A percentile compares a stretch with the other conserved stretches of the same genome.
phyloP scores from a whole-genome alignment of 1,140 invertebrate species.

The Camponotus vicinus region DNA sequence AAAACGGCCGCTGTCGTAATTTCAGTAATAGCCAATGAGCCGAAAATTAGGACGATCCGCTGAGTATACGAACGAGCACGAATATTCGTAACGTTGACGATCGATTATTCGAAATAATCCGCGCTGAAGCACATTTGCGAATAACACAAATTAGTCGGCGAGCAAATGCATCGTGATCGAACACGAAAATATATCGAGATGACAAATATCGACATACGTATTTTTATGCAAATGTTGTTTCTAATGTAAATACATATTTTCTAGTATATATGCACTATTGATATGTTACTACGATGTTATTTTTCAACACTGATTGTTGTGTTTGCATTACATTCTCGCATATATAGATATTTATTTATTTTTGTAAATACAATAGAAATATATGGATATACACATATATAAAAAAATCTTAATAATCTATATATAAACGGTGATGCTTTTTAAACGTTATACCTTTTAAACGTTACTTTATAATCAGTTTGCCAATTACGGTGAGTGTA shows the following conservation, averaged over 20 bases:
- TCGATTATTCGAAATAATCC: slow-evolving; percentile 47
- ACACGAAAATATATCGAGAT: background rate
- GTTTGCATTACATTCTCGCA: background rate
- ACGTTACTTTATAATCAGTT: slow-evolving; percentile 28
- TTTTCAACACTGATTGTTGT: background rate
- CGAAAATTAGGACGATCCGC: slow-evolving; percentile 48
- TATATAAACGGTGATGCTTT: background rate
- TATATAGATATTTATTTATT: slow-evolving; percentile 15
- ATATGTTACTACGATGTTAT: slow-evolving; percentile 7
- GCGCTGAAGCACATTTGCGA: slow-evolving; percentile 17
- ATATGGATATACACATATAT: background rate
- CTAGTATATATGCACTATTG: background rate
- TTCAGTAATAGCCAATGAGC: slow-evolving; percentile 57
- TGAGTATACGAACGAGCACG: background rate
- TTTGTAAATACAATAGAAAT: background rate
- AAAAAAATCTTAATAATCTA: background rate
- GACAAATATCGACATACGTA: background rate
- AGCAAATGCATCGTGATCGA: background rate
- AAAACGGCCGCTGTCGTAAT: slow-evolving; percentile 33
- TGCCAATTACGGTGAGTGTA: slow-evolving; percentile 49
- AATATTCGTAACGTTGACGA: slow-evolving; percentile 45
- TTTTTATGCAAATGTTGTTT: background rate
- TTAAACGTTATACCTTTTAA: slow-evolving; percentile 24
- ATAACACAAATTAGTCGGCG: slow-evolving; percentile 1
- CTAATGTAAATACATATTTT: slow-evolving; percentile 11